phyloP scores from a whole-genome alignment of 2,113 vertebrate genomes.

The Tetrax tetrax region DNA sequence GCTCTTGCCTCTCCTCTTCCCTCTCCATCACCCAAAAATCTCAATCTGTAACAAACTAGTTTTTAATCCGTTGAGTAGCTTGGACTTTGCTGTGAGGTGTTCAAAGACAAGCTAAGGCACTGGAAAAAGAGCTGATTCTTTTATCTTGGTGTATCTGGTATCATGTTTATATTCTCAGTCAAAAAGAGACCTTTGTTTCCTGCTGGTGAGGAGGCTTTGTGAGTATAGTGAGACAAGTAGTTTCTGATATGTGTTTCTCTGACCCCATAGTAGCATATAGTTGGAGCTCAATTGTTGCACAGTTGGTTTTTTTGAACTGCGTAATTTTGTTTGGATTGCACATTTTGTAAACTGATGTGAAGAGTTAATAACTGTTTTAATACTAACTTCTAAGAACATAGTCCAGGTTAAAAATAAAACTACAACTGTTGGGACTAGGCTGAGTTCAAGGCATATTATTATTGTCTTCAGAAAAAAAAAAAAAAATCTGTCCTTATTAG shows the following conservation, averaged over 20 bases:
- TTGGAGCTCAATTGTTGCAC: neutral
- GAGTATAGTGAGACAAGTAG: neutral
- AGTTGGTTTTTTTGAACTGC: neutral
- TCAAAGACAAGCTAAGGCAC: neutral
- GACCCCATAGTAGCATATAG: neutral
- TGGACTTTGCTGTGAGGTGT: neutral
- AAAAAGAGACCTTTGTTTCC: conserved; percentile 16
- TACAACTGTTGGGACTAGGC: conserved; percentile 20
- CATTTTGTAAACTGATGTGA: conserved; percentile 44
- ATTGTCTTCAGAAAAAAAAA: conserved; percentile 1
- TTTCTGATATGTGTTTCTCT: conserved; percentile 20
- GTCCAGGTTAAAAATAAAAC: conserved; percentile 54
- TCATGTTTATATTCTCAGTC: neutral
- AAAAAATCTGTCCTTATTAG: neutral
- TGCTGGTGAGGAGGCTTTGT: neutral
- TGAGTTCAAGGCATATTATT: conserved; percentile 19
- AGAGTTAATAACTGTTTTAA: conserved; percentile 40
- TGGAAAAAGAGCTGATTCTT: conserved; percentile 17
- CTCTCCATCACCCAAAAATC: neutral
- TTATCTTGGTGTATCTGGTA: neutral
- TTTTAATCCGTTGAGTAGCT: neutral
- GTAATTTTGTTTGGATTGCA: conserved; percentile 16
- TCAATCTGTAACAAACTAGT: neutral
- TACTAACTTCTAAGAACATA: conserved; percentile 26
- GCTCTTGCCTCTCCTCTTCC: neutral